Conservation (phyloP, 2,797 vertebrate species). For the Tokudaia muenninki region DNA sequence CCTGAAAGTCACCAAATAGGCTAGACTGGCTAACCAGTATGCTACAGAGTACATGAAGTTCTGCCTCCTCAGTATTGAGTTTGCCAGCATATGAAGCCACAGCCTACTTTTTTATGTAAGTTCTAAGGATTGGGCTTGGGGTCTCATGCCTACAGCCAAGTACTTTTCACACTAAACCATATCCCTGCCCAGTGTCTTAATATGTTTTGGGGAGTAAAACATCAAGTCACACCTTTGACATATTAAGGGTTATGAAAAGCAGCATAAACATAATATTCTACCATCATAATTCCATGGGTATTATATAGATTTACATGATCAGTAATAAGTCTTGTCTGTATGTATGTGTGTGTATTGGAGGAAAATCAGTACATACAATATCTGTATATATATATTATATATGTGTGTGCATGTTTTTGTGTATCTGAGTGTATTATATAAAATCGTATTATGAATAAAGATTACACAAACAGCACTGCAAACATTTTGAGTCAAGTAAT, state of each 20-base stretch:
- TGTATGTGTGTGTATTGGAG: not conserved
- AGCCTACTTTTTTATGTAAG: not conserved
- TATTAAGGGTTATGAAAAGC: conserved; percentile 77
- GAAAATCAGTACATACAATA: not conserved
- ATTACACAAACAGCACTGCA: not conserved
- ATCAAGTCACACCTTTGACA: conserved; percentile 79
- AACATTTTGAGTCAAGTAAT: not conserved
- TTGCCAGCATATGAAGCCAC: not conserved
- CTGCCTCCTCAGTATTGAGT: not conserved
- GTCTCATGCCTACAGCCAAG: not conserved
- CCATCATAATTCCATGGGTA: not conserved
- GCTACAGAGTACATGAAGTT: not conserved
- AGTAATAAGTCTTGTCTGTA: not conserved
- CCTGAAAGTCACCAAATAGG: not conserved
- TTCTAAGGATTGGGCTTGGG: not conserved
- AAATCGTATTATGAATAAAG: not conserved
- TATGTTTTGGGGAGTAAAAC: conserved; percentile 72
- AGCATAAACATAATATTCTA: conserved; percentile 69
- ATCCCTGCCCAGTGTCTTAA: not conserved
- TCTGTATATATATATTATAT: not conserved
- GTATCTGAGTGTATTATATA: not conserved
- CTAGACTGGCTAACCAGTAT: not conserved
- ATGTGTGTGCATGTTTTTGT: not conserved
- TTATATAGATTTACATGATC: not conserved
- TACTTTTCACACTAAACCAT: not conserved